Percentiles rank a stretch among this genome's conserved stretches.
Evolutionary conservation across 2,113 vertebrate genomes (phyloP).

Genomic region (Mesembrinibis cayennensis): DNA sequence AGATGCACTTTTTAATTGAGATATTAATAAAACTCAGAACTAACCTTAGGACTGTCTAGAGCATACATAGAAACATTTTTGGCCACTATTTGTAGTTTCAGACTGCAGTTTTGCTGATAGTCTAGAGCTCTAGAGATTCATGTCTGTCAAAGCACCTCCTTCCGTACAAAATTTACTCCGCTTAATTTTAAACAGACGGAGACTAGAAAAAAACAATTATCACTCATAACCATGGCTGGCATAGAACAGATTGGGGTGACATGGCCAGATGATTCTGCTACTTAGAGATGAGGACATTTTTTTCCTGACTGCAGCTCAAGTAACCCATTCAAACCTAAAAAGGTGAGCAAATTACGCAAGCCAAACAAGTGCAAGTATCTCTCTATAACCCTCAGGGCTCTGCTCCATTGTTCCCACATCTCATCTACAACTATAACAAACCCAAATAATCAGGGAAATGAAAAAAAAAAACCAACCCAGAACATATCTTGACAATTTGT

Average conservation of each 20-base stretch:
- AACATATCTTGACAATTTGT: background rate
- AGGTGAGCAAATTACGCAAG: background rate
- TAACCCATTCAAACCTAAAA: background rate
- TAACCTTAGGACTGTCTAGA: background rate
- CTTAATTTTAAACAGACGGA: background rate
- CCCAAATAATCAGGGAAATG: background rate
- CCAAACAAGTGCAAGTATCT: background rate
- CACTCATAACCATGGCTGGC: background rate
- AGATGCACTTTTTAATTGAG: background rate
- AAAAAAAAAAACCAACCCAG: background rate
- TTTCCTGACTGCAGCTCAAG: background rate
- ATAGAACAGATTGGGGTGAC: background rate
- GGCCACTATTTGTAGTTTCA: background rate
- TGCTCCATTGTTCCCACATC: background rate
- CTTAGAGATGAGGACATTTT: background rate
- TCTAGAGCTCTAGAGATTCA: background rate
- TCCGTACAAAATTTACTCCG: background rate
- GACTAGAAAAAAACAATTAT: background rate
- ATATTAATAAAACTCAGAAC: background rate
- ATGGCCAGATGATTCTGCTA: background rate
- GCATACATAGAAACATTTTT: background rate
- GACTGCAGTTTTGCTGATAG: background rate
- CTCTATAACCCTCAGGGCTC: background rate
- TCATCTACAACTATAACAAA: background rate
- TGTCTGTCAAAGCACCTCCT: background rate